phyloP scores from a whole-genome alignment of 1,140 invertebrate species.

The Caenorhabditis inopinata region DNA sequence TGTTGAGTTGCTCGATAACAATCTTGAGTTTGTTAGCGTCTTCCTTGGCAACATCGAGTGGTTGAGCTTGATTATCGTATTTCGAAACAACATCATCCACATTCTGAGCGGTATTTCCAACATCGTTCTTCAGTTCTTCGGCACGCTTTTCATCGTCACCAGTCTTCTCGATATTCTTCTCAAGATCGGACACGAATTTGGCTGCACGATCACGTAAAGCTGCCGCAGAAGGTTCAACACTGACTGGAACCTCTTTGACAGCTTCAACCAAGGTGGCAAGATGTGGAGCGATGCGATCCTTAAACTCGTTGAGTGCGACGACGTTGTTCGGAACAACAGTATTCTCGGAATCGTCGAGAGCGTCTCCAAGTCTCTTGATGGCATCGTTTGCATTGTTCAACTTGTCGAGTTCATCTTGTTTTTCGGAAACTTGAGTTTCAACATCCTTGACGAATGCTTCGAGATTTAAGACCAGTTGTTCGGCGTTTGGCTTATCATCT shows the following conservation, averaged over 20 bases:
- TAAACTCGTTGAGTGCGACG: neutral
- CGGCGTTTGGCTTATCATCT: too few relatives aligned
- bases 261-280: neutral
- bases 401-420: too few relatives aligned
- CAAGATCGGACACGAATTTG: neutral
- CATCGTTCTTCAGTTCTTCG: neutral
- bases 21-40: constrained; percentile 1
- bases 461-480: too few relatives aligned
- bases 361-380: constrained; percentile 1
- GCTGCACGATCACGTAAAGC: neutral
- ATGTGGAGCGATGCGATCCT: neutral
- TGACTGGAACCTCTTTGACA: neutral
- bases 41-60: constrained; percentile 16
- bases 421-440: too few relatives aligned
- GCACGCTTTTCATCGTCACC: neutral
- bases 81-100: neutral
- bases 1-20: neutral
- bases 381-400: too few relatives aligned
- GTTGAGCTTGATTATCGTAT: neutral
- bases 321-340: neutral
- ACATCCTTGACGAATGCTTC: too few relatives aligned
- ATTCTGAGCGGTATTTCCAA: neutral
- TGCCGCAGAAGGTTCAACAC: neutral
- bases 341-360: constrained; percentile 2
- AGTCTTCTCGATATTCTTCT: neutral